Base-by-base conservation (phyloP, 2,113 vertebrate genomes). In the Cochlearius cochlearius region DNA sequence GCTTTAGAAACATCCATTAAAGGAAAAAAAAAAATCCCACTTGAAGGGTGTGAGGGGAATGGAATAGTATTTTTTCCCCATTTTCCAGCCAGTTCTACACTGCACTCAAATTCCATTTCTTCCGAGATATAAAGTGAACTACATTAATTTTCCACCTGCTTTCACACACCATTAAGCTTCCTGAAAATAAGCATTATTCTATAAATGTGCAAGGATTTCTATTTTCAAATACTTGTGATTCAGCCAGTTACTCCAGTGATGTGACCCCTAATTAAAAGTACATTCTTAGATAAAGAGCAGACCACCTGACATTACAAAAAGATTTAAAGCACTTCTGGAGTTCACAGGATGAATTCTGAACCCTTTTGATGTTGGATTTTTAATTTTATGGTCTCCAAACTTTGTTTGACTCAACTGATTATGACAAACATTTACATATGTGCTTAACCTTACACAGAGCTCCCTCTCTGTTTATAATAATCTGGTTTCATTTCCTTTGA, bases 151-250 rank as follows among this genome's bases (percentile, higher is more conserved):
- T 86, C 59, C 45, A 95, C 73, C 79, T 91, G 63, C 45, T 95
- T 94, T 81, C 43, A 91, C 56, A 89, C 11, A 62, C 41, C 59
- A 92, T 84, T 67, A 86, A 83, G 30, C 11, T 71, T 92, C 78
- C 75, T 93, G 68, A 93, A 96, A 92, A 90, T 77, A 94, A 90
- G 75, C 8, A 75, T 71, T 93, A 77, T 55, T 90, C 55, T 49
- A 41, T 39, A 88, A 90, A 92, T 77, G 30, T 86, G 52, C 15
- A 95, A 88, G 66, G 38, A 64, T 81, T 92, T 88, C 50, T 95
- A 56, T 80, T 96, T 94, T 71, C 0, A 0, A 88, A 66, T 60
- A 83, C 38, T 71, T 83, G 23, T 59, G 34, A 84, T 74, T 92
- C 59, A 90, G 6, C 13, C 47, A 84, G 23, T 79, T 86, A 52